Base-by-base conservation (phyloP, 1,140 invertebrate species). In the Drosophila sucinea region DNA sequence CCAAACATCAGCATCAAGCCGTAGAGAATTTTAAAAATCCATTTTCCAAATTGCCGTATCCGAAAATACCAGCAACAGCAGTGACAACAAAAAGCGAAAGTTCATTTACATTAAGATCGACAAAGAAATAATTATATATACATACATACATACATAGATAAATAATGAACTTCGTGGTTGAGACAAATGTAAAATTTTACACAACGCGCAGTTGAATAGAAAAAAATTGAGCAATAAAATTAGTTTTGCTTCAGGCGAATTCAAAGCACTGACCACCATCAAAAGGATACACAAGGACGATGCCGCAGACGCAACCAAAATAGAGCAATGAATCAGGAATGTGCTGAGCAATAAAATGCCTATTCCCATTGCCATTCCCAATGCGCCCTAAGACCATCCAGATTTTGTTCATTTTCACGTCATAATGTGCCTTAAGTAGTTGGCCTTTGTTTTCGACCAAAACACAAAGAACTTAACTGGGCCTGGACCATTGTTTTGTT, bases 151-250 rank as follows among this genome's bases (percentile, higher is more conserved):
- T 69, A 77, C 68, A 77, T 61, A 77, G 71, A 84, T 89, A 84
- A 84, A 89, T 89, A 89, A 89, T 89, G 80, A 89, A 78, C 61
- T 81, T 78, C 40, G 60, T 41, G 2, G 33, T 41, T 60, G 44
- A 74, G 71, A 89, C 77, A 89, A 89, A 89, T 89, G 85, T 89
- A 23, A 81, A 89, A 89, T 90, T 84, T 89, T 84, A 73, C 84
- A 89, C 70, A 81, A 63, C 66, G 77, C 74, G 77, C 73, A 67
- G 70, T 86, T 89, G 80, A 89, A 89, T 89, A 77, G 87, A 87
- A 90, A 90, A 90, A 91, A 91, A 91, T 91, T 91, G 69, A 91
- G 90, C 90, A 91, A 91, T 91, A 91, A 91, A 91, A 91, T 91
- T 91, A 38, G 90, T 76, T 90, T 69, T 84, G 90, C 90, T 91